Conservation (phyloP, 1,140 invertebrate species). For the Drosophila ogumai region DNA sequence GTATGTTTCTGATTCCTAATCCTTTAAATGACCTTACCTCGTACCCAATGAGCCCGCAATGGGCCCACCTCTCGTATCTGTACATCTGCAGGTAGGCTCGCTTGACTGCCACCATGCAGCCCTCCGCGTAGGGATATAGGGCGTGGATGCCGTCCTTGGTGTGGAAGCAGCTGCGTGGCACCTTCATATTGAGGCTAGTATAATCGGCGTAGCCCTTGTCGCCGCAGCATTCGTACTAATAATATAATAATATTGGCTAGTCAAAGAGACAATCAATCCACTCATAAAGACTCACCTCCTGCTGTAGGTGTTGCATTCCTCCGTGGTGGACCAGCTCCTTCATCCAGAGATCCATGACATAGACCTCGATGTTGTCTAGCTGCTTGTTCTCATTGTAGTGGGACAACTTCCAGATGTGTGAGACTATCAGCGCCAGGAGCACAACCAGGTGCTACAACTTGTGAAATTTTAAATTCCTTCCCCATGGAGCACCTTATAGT, state of each 20-base stretch:
- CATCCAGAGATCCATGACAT: conserved; percentile 69
- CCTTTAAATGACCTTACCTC: conserved; percentile 51
- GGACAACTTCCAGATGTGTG: conserved; percentile 66
- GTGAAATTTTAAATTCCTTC: neutral
- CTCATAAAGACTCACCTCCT: conserved; percentile 32
- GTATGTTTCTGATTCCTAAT: neutral
- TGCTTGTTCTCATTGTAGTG: conserved; percentile 71
- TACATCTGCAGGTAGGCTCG: conserved; percentile 65
- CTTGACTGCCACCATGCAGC: conserved; percentile 69
- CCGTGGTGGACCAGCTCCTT: conserved; percentile 63
- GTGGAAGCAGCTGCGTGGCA: conserved; percentile 72
- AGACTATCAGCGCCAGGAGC: conserved; percentile 53
- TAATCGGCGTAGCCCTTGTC: conserved; percentile 62
- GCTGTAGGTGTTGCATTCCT: conserved; percentile 69
- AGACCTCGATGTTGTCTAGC: conserved; percentile 54
- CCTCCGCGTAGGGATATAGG: conserved; percentile 67
- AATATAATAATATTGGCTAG: no score
- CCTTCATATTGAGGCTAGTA: conserved; percentile 45
- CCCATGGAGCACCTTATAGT: no score
- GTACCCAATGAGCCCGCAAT: conserved; percentile 68
- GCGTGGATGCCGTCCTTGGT: conserved; percentile 63
- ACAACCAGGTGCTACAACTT: conserved; percentile 59
- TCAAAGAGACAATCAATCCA: neutral
- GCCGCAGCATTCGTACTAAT: conserved; percentile 77
- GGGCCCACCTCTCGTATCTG: conserved; percentile 63